Evolutionary conservation across 2,888 invertebrate species (phyloP).

Genomic region (Leptogaster cylindrica): DNA sequence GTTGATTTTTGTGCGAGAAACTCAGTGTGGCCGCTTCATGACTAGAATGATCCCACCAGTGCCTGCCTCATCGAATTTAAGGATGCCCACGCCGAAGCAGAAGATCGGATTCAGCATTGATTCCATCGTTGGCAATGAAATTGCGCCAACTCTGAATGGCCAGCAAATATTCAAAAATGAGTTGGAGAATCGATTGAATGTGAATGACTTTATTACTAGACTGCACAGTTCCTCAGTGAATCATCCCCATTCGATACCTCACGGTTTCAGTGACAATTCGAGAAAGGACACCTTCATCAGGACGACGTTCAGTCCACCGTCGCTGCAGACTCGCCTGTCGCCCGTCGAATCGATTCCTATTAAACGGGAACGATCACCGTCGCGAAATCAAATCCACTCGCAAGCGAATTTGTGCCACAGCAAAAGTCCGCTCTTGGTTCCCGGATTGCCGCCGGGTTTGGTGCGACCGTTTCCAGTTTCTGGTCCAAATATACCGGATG

Average conservation of each 20-base stretch:
- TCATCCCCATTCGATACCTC: slow-evolving; percentile 44
- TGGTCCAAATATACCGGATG: slow-evolving; percentile 54
- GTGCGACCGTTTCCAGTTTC: slow-evolving; percentile 59
- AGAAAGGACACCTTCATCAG: slow-evolving; percentile 40
- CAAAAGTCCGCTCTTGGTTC: slow-evolving; percentile 57
- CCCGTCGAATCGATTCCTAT: slow-evolving; percentile 51
- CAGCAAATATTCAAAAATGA: slow-evolving; percentile 48
- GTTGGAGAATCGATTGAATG: slow-evolving; percentile 51
- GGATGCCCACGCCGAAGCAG: slow-evolving; percentile 86
- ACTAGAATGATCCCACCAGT: slow-evolving; percentile 90
- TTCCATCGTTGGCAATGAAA: slow-evolving; percentile 83
- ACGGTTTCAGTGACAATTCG: slow-evolving; percentile 20
- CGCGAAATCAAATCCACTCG: slow-evolving; percentile 14
- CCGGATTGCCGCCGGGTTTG: slow-evolving; percentile 57
- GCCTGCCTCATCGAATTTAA: slow-evolving; percentile 90
- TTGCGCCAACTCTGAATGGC: slow-evolving; percentile 49
- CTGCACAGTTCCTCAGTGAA: slow-evolving; percentile 57
- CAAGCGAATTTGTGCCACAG: slow-evolving; percentile 51
- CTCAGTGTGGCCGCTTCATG: too few species aligned
- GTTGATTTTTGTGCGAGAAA: too few species aligned
- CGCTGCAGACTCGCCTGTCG: slow-evolving; percentile 53
- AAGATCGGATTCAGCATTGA: slow-evolving; percentile 96
- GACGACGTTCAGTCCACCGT: slow-evolving; percentile 54
- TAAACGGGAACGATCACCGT: slow-evolving; percentile 57
- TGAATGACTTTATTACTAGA: slow-evolving; percentile 58